Evolutionary conservation across 1,140 invertebrate species (phyloP).

Genomic region (Drosophila nasuta): DNA sequence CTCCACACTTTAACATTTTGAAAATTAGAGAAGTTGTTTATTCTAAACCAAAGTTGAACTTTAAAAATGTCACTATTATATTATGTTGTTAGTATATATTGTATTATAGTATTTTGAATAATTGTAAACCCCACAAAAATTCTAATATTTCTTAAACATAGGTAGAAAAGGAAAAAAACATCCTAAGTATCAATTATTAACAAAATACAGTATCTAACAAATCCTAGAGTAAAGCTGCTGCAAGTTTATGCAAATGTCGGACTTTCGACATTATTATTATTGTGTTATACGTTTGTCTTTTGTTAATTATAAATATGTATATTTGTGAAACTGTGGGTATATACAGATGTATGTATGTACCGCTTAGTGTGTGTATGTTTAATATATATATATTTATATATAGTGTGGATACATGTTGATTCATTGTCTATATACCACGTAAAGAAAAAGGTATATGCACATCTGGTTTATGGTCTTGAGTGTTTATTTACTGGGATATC

Average conservation of each 20-base stretch:
- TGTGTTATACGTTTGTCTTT: not conserved
- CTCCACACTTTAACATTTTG: no score
- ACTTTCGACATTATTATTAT: not conserved
- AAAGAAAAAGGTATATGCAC: constrained; percentile 10
- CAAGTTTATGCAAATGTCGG: not conserved
- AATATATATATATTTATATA: constrained; percentile 20
- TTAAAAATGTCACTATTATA: no score
- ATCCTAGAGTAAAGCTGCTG: not conserved
- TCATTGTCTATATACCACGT: constrained; percentile 2
- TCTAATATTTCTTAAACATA: no score
- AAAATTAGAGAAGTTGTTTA: no score
- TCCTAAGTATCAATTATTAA: no score
- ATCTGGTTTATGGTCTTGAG: constrained; percentile 38
- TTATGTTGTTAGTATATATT: no score
- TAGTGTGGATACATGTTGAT: not conserved
- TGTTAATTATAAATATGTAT: constrained; percentile 21
- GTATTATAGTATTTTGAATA: no score
- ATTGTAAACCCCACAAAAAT: no score
- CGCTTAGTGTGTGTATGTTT: constrained; percentile 9
- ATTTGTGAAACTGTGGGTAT: constrained; percentile 3
- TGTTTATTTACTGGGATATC: constrained; percentile 26
- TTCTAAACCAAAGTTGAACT: no score
- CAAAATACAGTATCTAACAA: not conserved
- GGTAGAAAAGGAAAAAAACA: no score
- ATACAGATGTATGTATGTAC: constrained; percentile 21